phyloP scores from a whole-genome alignment of 1,140 invertebrate species.

The Streblospio benedicti region DNA sequence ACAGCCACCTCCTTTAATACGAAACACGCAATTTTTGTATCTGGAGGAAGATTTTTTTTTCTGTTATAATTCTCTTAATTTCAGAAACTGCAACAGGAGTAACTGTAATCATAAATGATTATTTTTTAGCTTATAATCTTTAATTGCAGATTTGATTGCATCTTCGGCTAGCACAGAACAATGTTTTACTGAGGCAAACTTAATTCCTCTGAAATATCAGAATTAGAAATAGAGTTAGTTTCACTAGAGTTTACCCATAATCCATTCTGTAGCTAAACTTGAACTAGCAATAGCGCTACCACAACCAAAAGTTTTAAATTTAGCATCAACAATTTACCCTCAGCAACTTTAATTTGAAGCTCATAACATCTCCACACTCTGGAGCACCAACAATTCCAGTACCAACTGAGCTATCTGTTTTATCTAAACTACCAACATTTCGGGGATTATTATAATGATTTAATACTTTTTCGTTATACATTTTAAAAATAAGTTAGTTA shows the following conservation, averaged over 20 bases:
- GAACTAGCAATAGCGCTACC: constrained; percentile 98
- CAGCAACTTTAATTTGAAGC: constrained; percentile 68
- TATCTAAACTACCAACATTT: constrained; percentile 96
- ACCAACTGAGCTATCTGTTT: constrained; percentile 86
- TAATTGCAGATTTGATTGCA: constrained; percentile 95
- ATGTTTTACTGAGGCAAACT: constrained; percentile 94
- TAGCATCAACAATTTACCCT: constrained; percentile 96
- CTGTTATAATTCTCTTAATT: too few species aligned
- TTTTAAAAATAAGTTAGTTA: too few species aligned
- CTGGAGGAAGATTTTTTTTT: too few species aligned
- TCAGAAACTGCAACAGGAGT: too few species aligned
- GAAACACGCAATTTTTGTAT: too few species aligned
- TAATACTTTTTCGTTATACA: too few species aligned
- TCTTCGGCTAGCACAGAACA: constrained; percentile 99
- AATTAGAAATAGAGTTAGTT: constrained; percentile 86
- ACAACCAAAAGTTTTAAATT: constrained; percentile 99
- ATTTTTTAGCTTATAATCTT: constrained; percentile 92
- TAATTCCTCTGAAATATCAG: constrained; percentile 96
- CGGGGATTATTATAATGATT: constrained; percentile 99
- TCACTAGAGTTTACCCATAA: constrained; percentile 95
- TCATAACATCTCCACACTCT: constrained; percentile 99
- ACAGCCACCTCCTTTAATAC: too few species aligned
- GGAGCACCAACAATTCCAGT: constrained; percentile 97
- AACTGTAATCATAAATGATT: too few species aligned
- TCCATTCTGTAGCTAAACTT: constrained; percentile 98